A percentile compares a stretch with the other conserved stretches of the same genome.
phyloP scores from a whole-genome alignment of 2,113 vertebrate genomes.

The Neotragus moschatus region DNA sequence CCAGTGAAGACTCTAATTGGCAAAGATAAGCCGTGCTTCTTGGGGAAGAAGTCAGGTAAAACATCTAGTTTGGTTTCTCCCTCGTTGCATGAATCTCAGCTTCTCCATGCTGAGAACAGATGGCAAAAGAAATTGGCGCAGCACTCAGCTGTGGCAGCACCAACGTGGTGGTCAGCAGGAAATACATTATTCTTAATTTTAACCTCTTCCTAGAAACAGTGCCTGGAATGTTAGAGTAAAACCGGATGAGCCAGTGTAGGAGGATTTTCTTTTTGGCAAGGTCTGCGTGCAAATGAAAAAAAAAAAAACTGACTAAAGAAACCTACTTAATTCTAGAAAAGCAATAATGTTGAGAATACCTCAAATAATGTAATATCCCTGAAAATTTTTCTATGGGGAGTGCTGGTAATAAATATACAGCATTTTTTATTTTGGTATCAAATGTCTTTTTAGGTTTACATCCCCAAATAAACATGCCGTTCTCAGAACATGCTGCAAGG shows the following conservation, averaged over 20 bases:
- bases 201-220: constrained; percentile 68
- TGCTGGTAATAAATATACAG: neutral
- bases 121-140: constrained; percentile 45
- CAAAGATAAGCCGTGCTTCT: neutral
- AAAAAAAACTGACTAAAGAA: neutral
- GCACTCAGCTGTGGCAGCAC: neutral
- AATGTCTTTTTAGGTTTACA: constrained; percentile 36
- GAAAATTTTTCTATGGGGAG: neutral
- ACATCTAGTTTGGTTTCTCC: neutral
- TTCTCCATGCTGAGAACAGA: constrained; percentile 56
- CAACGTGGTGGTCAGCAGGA: constrained; percentile 53
- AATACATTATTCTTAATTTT: constrained; percentile 31
- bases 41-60: neutral
- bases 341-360: neutral
- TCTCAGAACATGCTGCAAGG: neutral
- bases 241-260: constrained; percentile 18
- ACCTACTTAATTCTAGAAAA: constrained; percentile 37
- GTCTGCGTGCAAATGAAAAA: neutral
- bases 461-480: neutral
- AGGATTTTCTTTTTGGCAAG: constrained; percentile 38
- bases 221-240: neutral
- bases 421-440: constrained; percentile 30
- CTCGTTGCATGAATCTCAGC: neutral
- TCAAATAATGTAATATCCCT: constrained; percentile 39
- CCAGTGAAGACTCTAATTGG: neutral